phyloP scores from a whole-genome alignment of 2,888 invertebrate species.

The Nowickia ferox region DNA sequence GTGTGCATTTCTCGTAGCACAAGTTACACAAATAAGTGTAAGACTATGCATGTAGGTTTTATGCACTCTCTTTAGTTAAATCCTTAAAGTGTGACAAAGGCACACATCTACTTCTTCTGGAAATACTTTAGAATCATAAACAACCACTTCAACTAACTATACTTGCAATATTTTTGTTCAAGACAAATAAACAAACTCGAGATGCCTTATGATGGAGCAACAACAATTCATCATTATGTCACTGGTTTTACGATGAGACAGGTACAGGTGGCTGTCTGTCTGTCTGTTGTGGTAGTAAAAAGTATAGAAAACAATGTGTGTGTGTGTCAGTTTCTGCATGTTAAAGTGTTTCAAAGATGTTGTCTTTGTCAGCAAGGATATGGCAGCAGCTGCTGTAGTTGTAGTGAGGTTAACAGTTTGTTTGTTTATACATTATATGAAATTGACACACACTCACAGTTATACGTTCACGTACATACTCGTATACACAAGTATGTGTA shows the following conservation, averaged over 20 bases:
- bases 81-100: constrained; percentile 56
- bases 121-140: constrained; percentile 33
- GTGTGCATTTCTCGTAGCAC: background rate
- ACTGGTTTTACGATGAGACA: constrained; percentile 55
- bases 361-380: constrained; percentile 18
- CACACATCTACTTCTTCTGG: constrained; percentile 38
- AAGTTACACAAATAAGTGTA: constrained; percentile 18
- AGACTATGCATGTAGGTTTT: constrained; percentile 22
- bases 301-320: background rate
- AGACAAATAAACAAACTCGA: constrained; percentile 33
- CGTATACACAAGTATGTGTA: no score
- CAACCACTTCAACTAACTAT: constrained; percentile 36
- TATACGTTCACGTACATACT: no score
- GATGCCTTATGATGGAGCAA: constrained; percentile 38
- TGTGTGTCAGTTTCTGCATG: background rate
- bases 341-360: background rate
- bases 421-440: constrained; percentile 38
- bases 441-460: background rate
- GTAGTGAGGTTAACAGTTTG: constrained; percentile 57
- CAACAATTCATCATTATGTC: constrained; percentile 71
- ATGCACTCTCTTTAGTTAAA: constrained; percentile 30
- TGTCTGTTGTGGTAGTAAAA: background rate
- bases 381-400: background rate
- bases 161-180: constrained; percentile 40
- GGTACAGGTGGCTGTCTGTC: constrained; percentile 32